Evolutionary conservation across 2,113 vertebrate genomes (phyloP), one percentile per base, ranked within the genome.

Genomic region (Panurus biarmicus): DNA sequence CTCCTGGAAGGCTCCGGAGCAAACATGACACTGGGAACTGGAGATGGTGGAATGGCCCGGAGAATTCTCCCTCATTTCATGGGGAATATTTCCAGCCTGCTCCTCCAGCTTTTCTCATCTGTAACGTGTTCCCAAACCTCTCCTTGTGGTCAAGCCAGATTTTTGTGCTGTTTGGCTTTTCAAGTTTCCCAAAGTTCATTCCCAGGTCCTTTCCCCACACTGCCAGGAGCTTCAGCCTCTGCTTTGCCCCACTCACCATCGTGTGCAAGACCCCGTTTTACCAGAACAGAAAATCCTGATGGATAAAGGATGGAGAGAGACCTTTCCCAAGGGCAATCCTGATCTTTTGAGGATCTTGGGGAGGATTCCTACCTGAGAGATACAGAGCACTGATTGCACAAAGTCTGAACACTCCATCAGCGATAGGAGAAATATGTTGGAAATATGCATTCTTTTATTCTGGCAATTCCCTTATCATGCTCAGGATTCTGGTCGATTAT

Each of bases 1-100:
- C 33, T 66, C 44, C 79, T 53, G 4, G 31, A n/a, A 86, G 64
- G 56, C 47, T 70, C 53, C 0, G 1, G 57, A 56, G 73, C 53
- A 65, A 86, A 67, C 20, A 0, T 0, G 53, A 56, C 50, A 24
- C 24, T 5, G 4, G 73, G 61, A 87, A 85, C 38, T 11, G 12
- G 69, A 51, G 66, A 12, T 0, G 21, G 10, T 0, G 74, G 36
- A 64, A 78, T 0, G 1, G 12, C 42, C 40, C 0, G 0, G 8
- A 54, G 65, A 35, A 23, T 42, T 29, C 85, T 51, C 75, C 12
- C 38, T 53, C 36, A 50, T 61, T 94, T 45, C 1, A 0, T 7
- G 28, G 57, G 21, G 33, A 36, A 6, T 26, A 84, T 45, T 88
- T 70, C 42, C 54, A 90, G 40, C 18, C 25, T 44, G 40, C 26